A percentile compares a stretch with the other conserved stretches of the same genome.
phyloP scores from a whole-genome alignment of 92 coral and sea anemone genomes.

The Epizoanthus stellaris region DNA sequence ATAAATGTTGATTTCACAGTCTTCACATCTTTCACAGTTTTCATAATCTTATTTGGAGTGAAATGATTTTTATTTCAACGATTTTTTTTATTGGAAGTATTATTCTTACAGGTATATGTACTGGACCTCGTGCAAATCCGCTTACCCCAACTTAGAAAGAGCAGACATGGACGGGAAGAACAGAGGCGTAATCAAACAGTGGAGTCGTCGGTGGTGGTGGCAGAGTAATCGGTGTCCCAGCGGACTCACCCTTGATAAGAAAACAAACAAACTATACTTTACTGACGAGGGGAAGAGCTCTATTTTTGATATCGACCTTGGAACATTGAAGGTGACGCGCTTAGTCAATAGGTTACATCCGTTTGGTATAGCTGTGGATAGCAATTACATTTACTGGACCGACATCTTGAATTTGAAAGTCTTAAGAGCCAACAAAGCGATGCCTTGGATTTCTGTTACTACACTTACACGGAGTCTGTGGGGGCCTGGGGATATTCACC shows the following conservation, averaged over 20 bases:
- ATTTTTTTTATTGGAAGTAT: not conserved
- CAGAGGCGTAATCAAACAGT: not conserved
- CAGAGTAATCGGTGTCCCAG: slow-evolving; percentile 9
- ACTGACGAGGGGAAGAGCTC: slow-evolving; percentile 13
- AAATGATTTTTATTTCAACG: too few relatives aligned
- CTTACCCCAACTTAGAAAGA: slow-evolving; percentile 2
- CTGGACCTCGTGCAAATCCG: slow-evolving; percentile 18
- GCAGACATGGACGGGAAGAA: slow-evolving; percentile 33
- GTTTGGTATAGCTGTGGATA: slow-evolving; percentile 15
- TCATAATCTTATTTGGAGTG: too few relatives aligned
- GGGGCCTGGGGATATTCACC: slow-evolving; percentile 7
- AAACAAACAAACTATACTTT: slow-evolving; percentile 17
- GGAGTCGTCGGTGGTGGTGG: not conserved
- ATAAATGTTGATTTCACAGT: too few relatives aligned
- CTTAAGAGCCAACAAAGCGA: not conserved
- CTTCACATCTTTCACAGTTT: too few relatives aligned
- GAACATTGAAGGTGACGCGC: not conserved
- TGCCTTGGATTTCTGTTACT: not conserved
- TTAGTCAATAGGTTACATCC: not conserved
- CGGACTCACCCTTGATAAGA: slow-evolving; percentile 22
- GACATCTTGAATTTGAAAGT: too few relatives aligned
- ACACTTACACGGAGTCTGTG: not conserved
- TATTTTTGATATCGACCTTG: slow-evolving; percentile 3
- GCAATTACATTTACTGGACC: slow-evolving; percentile 17
- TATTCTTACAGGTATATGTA: slow-evolving; percentile 18